Conservation (phyloP, 1,140 invertebrate genomes). For the honey bee (Apis mellifera) region DNA sequence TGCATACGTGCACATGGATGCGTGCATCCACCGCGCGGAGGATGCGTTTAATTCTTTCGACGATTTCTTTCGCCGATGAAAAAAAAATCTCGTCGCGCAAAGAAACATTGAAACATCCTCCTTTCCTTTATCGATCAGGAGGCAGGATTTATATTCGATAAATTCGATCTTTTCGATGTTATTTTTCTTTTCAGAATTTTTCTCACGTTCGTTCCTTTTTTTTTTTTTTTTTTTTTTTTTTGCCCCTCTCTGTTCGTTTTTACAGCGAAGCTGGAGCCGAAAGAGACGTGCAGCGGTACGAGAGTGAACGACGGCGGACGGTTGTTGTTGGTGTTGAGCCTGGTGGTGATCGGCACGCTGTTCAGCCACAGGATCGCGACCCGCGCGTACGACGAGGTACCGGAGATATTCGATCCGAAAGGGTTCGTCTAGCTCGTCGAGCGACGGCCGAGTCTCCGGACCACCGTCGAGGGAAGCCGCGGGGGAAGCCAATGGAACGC, state of each 20-base stretch:
- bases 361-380: slow-evolving; percentile 22
- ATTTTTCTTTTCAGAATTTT: too few relatives aligned
- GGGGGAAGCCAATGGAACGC: slow-evolving; percentile 7
- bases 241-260: slow-evolving; percentile 53
- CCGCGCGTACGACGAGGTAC: slow-evolving; percentile 1
- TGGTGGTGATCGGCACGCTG: slow-evolving; percentile 43
- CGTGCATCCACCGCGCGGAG: too few relatives aligned
- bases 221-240: too few relatives aligned
- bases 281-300: slow-evolving; percentile 76
- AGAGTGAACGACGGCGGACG: slow-evolving; percentile 28
- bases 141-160: too few relatives aligned
- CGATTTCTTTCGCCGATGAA: too few relatives aligned
- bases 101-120: too few relatives aligned
- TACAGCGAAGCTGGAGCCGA: slow-evolving; percentile 78
- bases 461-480: slow-evolving; percentile 40
- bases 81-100: too few relatives aligned
- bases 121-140: too few relatives aligned
- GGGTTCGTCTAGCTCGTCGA: slow-evolving; percentile 60
- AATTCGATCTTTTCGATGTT: too few relatives aligned
- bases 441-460: slow-evolving; percentile 19
- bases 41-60: not conserved
- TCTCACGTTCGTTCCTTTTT: too few relatives aligned
- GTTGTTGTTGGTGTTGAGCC: slow-evolving; percentile 38
- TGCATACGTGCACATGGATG: slow-evolving; percentile 14
- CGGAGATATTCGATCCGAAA: slow-evolving; percentile 38